Conservation (phyloP, 2,113 vertebrate species). For the Brachionichthys hirsutus region DNA sequence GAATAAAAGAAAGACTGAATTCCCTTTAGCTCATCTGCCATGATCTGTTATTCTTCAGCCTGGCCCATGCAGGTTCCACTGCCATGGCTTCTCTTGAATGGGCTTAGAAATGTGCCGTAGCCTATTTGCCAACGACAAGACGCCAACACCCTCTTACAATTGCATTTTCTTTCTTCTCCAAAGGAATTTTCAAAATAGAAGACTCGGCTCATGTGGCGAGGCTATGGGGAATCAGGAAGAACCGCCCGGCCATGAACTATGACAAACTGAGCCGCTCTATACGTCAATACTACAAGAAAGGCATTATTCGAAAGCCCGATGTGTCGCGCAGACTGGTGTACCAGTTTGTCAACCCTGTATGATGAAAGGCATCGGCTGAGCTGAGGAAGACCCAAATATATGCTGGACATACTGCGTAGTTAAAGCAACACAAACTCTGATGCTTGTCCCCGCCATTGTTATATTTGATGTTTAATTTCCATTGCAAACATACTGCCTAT, state of each 20-base stretch:
- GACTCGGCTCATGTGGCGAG: conserved; percentile 93
- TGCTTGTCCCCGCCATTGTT: neutral
- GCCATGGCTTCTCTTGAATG: no score
- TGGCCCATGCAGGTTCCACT: no score
- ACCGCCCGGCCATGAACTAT: conserved; percentile 96
- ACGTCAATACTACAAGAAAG: conserved; percentile 97
- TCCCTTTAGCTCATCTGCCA: no score
- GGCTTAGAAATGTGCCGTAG: no score
- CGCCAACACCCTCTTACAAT: no score
- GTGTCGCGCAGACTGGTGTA: conserved; percentile 94
- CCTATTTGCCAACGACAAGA: no score
- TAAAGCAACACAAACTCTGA: conserved; percentile 14
- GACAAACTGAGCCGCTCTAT: conserved; percentile 97
- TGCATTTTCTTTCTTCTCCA: neutral
- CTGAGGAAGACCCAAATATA: conserved; percentile 18
- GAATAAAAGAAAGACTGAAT: no score
- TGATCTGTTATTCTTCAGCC: no score
- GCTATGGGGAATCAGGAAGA: conserved; percentile 93
- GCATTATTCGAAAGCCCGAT: conserved; percentile 92
- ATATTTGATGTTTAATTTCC: conserved; percentile 21
- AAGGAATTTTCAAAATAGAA: conserved; percentile 96
- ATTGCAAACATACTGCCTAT: conserved; percentile 62
- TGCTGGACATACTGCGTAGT: conserved; percentile 51
- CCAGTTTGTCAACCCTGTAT: conserved; percentile 91
- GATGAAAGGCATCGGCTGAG: conserved; percentile 40